A percentile compares a stretch with the other conserved stretches of the same genome.
phyloP scores from a whole-genome alignment of 92 coral and sea anemone genomes.

The Pocillopora grandis region DNA sequence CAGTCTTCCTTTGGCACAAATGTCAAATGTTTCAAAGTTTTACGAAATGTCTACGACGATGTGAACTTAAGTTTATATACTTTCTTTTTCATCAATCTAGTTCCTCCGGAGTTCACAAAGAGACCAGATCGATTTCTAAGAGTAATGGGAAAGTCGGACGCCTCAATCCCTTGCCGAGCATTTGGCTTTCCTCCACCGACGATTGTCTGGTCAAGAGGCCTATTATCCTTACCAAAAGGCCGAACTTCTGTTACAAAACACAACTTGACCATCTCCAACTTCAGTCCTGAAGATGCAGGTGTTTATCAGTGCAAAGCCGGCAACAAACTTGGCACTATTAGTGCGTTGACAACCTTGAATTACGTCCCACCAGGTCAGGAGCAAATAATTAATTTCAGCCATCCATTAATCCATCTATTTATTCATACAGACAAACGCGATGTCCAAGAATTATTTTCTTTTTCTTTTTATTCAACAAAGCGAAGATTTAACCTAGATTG shows the following conservation, averaged over 20 bases:
- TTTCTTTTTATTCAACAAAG: too few relatives aligned
- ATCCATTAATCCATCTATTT: background rate
- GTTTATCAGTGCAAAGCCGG: slow-evolving; percentile 12
- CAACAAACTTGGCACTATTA: slow-evolving; percentile 9
- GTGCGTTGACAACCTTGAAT: background rate
- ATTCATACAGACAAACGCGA: background rate
- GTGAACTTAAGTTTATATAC: too few relatives aligned
- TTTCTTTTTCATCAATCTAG: too few relatives aligned
- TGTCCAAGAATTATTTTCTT: background rate
- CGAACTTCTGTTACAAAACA: background rate
- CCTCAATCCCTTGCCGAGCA: background rate
- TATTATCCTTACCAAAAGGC: slow-evolving; percentile 1
- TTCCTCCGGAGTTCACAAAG: too few relatives aligned
- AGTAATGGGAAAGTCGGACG: too few relatives aligned
- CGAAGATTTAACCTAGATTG: too few relatives aligned
- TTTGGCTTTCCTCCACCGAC: slow-evolving; percentile 13
- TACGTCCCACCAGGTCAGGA: background rate
- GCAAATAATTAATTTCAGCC: too few relatives aligned
- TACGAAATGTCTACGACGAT: too few relatives aligned
- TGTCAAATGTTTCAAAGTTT: too few relatives aligned
- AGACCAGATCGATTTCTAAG: too few relatives aligned
- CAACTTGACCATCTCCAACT: background rate
- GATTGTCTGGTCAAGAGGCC: slow-evolving; percentile 8
- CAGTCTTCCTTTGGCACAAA: too few relatives aligned
- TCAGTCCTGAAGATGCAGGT: slow-evolving; percentile 1